Percentiles rank a stretch among this genome's conserved stretches.
These are phyloP conservation scores for Scaeva pyrastri DNA, from an alignment of 2,888 invertebrate genomes.

Conservation along the genomic window DNA sequence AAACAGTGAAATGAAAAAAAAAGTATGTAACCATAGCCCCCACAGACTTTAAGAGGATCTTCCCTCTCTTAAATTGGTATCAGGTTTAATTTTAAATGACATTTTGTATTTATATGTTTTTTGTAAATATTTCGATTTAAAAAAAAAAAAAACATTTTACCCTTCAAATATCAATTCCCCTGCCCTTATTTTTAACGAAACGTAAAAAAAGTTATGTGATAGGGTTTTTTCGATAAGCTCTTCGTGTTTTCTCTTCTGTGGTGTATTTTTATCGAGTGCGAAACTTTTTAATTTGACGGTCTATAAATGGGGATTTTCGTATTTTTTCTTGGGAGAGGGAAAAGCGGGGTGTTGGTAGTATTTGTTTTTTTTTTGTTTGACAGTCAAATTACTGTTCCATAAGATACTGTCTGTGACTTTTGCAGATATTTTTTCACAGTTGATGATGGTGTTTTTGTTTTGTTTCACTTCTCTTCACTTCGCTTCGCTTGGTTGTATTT, in stretches of 20 bases:
- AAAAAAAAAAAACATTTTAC: neutral
- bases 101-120: constrained; percentile 28
- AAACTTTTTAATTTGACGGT: constrained; percentile 72
- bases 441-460: constrained; percentile 12
- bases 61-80: constrained; percentile 42
- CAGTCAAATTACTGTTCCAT: constrained; percentile 66
- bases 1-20: neutral
- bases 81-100: constrained; percentile 37
- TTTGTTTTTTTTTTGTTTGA: constrained; percentile 49
- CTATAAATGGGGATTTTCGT: constrained; percentile 51
- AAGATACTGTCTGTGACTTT: constrained; percentile 57
- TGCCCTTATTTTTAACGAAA: neutral
- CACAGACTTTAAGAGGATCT: constrained; percentile 11
- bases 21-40: constrained; percentile 37
- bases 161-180: neutral
- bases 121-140: neutral
- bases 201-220: constrained; percentile 11
- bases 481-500: neutral
- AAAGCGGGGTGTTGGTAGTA: too few species aligned
- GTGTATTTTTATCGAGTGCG: constrained; percentile 19
- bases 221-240: constrained; percentile 12
- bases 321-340: too few species aligned
- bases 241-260: neutral
- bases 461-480: too few species aligned
- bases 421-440: constrained; percentile 40